Conservation (phyloP, 2,888 invertebrate species). For the Cabera pusaria region DNA sequence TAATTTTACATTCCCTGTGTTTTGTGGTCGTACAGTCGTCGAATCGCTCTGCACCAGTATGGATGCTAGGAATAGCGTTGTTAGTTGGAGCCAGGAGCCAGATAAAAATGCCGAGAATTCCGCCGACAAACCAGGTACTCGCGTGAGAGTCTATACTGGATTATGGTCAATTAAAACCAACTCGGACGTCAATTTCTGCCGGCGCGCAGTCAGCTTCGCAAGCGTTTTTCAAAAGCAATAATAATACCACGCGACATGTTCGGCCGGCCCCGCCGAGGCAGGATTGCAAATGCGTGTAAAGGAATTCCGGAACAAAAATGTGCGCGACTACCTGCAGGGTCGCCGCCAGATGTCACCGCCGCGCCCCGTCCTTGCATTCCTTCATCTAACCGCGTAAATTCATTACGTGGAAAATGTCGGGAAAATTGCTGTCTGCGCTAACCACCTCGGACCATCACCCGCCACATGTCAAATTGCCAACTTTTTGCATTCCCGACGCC, state of each 20-base stretch:
- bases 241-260: conserved; percentile 19
- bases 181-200: conserved; percentile 4
- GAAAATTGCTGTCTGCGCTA: conserved; percentile 62
- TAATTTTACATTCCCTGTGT: no score
- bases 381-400: conserved; percentile 67
- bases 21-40: no score
- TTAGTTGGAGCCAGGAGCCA: conserved; percentile 40
- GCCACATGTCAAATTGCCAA: conserved; percentile 56
- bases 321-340: conserved; percentile 63
- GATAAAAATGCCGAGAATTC: conserved; percentile 41
- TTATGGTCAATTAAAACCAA: conserved; percentile 22
- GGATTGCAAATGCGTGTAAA: conserved; percentile 78
- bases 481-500: conserved; percentile 61
- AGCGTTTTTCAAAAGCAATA: conserved; percentile 37
- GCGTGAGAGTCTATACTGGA: conserved; percentile 33
- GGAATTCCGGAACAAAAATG: conserved; percentile 78
- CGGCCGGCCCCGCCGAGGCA: conserved; percentile 43
- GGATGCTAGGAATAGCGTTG: conserved; percentile 47
- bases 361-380: conserved; percentile 46
- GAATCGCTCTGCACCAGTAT: no score
- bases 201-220: conserved; percentile 10
- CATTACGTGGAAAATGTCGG: conserved; percentile 76
- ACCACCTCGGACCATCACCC: conserved; percentile 44
- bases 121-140: conserved; percentile 21
- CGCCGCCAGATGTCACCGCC: conserved; percentile 54